These are phyloP conservation scores for Phalloptychus januarius DNA, from an alignment of 2,797 vertebrate genomes.

Conservation along the genomic window DNA sequence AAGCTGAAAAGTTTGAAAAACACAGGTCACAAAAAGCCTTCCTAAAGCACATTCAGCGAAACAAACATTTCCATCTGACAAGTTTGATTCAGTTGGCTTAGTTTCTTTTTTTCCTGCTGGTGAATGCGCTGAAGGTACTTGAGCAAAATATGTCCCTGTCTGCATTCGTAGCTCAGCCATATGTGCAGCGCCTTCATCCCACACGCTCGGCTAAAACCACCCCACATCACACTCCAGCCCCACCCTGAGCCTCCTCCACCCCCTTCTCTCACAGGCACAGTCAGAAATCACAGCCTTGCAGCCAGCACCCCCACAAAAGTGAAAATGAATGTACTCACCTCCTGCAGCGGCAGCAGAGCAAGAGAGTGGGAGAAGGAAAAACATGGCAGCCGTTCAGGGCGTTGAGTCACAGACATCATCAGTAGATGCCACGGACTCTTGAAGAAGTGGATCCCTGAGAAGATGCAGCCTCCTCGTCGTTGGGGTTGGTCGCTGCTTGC, in stretches of 20 bases:
- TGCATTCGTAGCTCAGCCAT: conserved; percentile 40
- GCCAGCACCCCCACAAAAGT: conserved; percentile 74
- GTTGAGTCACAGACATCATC: conserved; percentile 49
- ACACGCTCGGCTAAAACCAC: conserved; percentile 42
- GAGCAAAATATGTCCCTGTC: conserved; percentile 25
- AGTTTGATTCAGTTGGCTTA: conserved; percentile 3
- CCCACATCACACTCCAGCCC: conserved; percentile 46
- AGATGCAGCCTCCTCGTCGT: conserved; percentile 1
- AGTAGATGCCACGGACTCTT: conserved; percentile 5
- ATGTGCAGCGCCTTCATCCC: conserved; percentile 39
- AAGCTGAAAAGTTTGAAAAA: not conserved
- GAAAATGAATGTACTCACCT: conserved; percentile 75
- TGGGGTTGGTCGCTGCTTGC: not conserved
- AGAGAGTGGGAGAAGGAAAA: conserved; percentile 55
- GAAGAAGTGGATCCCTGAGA: conserved; percentile 4
- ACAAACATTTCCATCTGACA: conserved; percentile 1
- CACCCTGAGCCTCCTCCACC: not conserved
- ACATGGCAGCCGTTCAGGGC: conserved; percentile 51
- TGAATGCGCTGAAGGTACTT: conserved; percentile 20
- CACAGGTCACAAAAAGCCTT: not conserved
- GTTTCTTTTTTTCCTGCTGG: conserved; percentile 1
- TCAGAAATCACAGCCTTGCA: conserved; percentile 71
- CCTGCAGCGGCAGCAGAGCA: conserved; percentile 65
- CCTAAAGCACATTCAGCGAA: not conserved
- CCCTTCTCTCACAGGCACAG: conserved; percentile 53